Evolutionary conservation across 2,113 vertebrate species (phyloP), one percentile per base, ranked within the genome.

Genomic region (Spheniscus mendiculus): DNA sequence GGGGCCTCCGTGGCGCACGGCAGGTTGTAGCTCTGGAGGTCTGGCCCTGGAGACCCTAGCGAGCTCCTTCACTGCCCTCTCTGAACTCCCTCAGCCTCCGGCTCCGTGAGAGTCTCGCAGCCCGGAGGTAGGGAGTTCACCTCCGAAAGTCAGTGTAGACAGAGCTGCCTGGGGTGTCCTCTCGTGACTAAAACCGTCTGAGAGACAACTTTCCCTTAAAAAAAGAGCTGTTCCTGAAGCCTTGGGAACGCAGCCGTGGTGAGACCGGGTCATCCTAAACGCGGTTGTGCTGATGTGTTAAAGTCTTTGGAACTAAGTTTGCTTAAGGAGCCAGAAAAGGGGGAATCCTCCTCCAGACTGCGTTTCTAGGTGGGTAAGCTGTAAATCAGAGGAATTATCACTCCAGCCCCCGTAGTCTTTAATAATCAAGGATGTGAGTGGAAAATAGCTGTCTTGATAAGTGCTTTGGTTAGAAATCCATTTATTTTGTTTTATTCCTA

Each of bases 341-440:
- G 15, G 15, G 6, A 59, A 5, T 72, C 32, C 9, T 55, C 8
- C 22, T 70, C 9, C 77, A 20, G 55, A 2, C 15, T 3, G 53
- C 58, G 0, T 52, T 79, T 80, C 7, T 3, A 2, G 6, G 78
- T 11, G 55, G 50, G 86, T 85, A 61, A 93, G 25, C 36, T 69
- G 66, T 12, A 6, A 7, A 9, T 27, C 14, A 2, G 42, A 34
- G 47, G 26, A 40, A 5, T 49, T 55, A 1, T 2, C 20, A 0
- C 25, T 20, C 4, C 12, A 0, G 4, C 1, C 1, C 17, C 5
- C 0, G 1, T 6, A 23, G 32, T 6, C 6, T 53, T 34, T 32
- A 63, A 2, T 53, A 18, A 3, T 29, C 5, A 0, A 23, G 27
- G 17, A 1, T 16, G 32, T 10, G 62, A 56, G 27, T 2, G 42